Percentiles rank a stretch among this genome's conserved stretches.
Conservation (phyloP, 2,797 vertebrate genomes). For the Enteromius radiatus region DNA sequence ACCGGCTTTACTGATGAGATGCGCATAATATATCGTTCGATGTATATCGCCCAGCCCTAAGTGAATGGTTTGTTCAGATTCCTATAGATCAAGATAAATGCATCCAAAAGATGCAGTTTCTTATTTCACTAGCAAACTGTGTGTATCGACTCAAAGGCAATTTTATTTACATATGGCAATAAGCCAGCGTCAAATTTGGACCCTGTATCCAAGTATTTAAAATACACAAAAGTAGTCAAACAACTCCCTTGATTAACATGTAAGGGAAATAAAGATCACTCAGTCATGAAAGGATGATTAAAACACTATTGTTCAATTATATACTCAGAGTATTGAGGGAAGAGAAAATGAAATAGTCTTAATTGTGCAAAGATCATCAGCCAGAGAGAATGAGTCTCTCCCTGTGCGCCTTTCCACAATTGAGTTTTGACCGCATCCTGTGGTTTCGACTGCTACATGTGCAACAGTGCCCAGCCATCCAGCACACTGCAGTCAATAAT, state of each 20-base stretch:
- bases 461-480: constrained; percentile 14
- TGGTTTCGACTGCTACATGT: constrained; percentile 10
- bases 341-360: not conserved
- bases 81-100: not conserved
- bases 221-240: not conserved
- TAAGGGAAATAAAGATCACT: not conserved
- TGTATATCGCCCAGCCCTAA: too few species aligned
- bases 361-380: not conserved
- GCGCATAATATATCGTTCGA: too few species aligned
- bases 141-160: not conserved
- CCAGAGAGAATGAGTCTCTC: not conserved
- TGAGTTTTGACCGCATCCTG: not conserved
- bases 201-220: not conserved
- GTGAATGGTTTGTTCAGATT: not conserved
- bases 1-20: too few species aligned
- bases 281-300: not conserved
- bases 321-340: not conserved
- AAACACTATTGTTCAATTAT: not conserved
- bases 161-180: not conserved
- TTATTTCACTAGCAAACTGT: not conserved
- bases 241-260: not conserved
- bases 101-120: not conserved
- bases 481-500: constrained; percentile 44
- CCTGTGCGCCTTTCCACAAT: not conserved
- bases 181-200: not conserved